Conservation (phyloP, 2,888 invertebrate species). For the Laspeyria flexula region DNA sequence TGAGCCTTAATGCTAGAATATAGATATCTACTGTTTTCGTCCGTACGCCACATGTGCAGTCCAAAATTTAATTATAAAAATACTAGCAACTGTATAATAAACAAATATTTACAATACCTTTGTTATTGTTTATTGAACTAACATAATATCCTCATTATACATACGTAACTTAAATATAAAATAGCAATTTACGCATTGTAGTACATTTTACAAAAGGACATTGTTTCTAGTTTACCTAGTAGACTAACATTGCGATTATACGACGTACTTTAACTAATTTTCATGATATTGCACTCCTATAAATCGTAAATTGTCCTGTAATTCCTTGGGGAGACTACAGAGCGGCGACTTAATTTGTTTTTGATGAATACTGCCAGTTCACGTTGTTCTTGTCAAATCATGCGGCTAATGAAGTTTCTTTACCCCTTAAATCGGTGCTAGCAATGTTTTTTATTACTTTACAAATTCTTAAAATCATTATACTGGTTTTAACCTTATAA, state of each 20-base stretch:
- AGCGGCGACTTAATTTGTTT: slow-evolving; percentile 73
- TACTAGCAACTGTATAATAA: not conserved
- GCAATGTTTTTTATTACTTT: not conserved
- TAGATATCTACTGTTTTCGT: too few species aligned
- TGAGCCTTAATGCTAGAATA: too few species aligned
- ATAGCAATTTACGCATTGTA: slow-evolving; percentile 44
- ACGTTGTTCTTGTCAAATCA: slow-evolving; percentile 78
- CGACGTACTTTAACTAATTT: slow-evolving; percentile 45
- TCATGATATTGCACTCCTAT: slow-evolving; percentile 51
- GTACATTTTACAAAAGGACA: slow-evolving; percentile 35
- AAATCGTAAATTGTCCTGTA: slow-evolving; percentile 60
- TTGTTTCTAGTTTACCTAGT: slow-evolving; percentile 52
- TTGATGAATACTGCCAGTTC: slow-evolving; percentile 72
- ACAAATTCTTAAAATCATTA: not conserved
- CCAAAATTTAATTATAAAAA: too few species aligned
- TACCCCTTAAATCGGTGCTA: slow-evolving; percentile 45
- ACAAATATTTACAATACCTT: slow-evolving; percentile 8
- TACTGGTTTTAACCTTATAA: too few species aligned
- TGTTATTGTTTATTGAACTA: slow-evolving; percentile 2
- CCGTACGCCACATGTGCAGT: too few species aligned
- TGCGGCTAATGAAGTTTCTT: slow-evolving; percentile 75
- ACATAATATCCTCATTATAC: slow-evolving; percentile 25
- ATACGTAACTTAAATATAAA: slow-evolving; percentile 46
- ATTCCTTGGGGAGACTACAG: slow-evolving; percentile 53
- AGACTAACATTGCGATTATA: slow-evolving; percentile 46